These are phyloP conservation scores for Amphipoea oculea DNA, from an alignment of 2,888 invertebrate species.

Conservation along the genomic window DNA sequence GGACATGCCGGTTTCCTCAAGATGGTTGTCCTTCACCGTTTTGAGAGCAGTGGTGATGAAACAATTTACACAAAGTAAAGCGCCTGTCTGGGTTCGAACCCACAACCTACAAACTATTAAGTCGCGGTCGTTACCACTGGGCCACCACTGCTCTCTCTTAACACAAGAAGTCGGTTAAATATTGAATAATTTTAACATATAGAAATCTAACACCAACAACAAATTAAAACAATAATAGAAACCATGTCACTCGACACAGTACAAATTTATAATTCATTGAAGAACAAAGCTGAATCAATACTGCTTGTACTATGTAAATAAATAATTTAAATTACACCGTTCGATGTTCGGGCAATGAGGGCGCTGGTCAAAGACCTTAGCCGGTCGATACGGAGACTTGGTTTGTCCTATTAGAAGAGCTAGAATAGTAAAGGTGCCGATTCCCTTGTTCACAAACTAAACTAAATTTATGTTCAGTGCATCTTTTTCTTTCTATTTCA, in stretches of 20 bases:
- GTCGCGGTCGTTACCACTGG: not conserved
- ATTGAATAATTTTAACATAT: not conserved
- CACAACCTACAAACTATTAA: not conserved
- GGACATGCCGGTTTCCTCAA: not conserved
- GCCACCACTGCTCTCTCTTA: not conserved
- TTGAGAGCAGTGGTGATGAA: not conserved
- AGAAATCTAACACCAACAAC: conserved; percentile 1
- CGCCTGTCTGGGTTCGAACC: not conserved
- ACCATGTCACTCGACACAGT: conserved; percentile 27
- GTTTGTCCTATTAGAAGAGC: conserved; percentile 11
- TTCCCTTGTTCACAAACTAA: too few species aligned
- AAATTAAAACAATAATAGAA: conserved; percentile 12
- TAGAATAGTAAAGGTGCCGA: not conserved
- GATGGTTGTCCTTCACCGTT: not conserved
- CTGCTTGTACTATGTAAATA: conserved; percentile 39
- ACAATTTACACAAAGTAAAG: not conserved
- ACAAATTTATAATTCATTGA: conserved; percentile 28
- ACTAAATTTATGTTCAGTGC: too few species aligned
- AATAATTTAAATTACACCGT: conserved; percentile 51
- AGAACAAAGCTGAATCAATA: conserved; percentile 31
- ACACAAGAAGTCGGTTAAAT: not conserved
- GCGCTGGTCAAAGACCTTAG: conserved; percentile 55
- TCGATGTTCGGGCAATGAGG: conserved; percentile 33
- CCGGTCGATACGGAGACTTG: conserved; percentile 34
- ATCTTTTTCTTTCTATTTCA: too few species aligned